Evolutionary conservation across 1,140 invertebrate species (phyloP).

Genomic region (Drosophila rhopaloa): DNA sequence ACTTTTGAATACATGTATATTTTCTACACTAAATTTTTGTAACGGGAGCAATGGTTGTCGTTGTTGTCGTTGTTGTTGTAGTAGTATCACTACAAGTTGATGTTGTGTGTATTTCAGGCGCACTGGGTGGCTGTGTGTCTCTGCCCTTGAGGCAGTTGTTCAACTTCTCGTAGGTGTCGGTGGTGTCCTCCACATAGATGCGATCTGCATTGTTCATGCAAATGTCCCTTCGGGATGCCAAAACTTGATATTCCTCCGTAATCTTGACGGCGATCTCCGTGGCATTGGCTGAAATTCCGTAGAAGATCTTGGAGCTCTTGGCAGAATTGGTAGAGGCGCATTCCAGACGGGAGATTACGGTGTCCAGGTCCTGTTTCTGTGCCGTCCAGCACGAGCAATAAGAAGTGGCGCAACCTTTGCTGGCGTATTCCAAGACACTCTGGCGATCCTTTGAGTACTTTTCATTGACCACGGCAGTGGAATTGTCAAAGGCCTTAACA

Average conservation of each 20-base stretch:
- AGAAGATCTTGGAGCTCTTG: slow-evolving; percentile 46
- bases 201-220: slow-evolving; percentile 36
- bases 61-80: too few relatives aligned
- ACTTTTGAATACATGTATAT: background rate
- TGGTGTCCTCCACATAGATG: slow-evolving; percentile 35
- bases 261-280: slow-evolving; percentile 14
- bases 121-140: too few relatives aligned
- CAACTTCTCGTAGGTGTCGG: slow-evolving; percentile 19
- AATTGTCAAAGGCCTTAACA: background rate
- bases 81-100: background rate
- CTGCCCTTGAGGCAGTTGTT: slow-evolving; percentile 38
- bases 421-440: background rate
- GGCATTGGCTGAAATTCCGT: slow-evolving; percentile 42
- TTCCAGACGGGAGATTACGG: slow-evolving; percentile 9
- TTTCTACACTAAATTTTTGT: background rate
- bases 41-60: background rate
- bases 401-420: slow-evolving; percentile 9
- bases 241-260: slow-evolving; percentile 9
- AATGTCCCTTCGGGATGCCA: background rate
- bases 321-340: slow-evolving; percentile 5
- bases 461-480: background rate
- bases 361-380: background rate
- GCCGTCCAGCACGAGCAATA: slow-evolving; percentile 24
- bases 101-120: background rate
- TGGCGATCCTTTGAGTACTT: background rate